Conservation (phyloP, 2,797 vertebrate species). For the Dipus sagitta region DNA sequence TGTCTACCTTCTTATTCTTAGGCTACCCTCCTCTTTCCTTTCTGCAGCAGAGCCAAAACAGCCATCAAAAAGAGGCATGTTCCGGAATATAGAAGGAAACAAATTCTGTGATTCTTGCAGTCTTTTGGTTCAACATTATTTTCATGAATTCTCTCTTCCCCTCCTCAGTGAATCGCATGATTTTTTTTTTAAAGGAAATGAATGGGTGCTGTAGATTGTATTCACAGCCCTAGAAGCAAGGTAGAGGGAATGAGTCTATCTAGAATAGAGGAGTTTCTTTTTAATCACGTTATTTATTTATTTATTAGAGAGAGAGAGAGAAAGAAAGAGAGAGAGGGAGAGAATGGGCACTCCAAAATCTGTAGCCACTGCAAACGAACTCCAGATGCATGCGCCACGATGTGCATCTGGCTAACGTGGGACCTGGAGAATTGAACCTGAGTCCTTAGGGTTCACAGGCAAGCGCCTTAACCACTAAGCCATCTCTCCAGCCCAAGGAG, state of each 20-base stretch:
- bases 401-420: too few species aligned
- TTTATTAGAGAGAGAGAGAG: too few species aligned
- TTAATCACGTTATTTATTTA: too few species aligned
- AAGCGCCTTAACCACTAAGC: too few species aligned
- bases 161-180: background rate
- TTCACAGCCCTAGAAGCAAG: background rate
- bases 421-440: too few species aligned
- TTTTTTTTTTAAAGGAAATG: slow-evolving; percentile 55
- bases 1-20: slow-evolving; percentile 3
- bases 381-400: too few species aligned
- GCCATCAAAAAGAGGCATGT: background rate
- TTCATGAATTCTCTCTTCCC: slow-evolving; percentile 12
- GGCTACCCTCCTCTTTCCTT: background rate
- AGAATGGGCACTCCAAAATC: too few species aligned
- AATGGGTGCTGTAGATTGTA: slow-evolving; percentile 21
- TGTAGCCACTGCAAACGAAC: too few species aligned
- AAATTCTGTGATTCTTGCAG: slow-evolving; percentile 49
- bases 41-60: slow-evolving; percentile 18
- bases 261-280: slow-evolving; percentile 26
- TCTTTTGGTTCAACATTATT: slow-evolving; percentile 43
- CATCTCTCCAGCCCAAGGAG: too few species aligned
- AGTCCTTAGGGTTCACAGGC: too few species aligned
- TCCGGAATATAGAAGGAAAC: background rate
- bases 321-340: too few species aligned
- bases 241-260: slow-evolving; percentile 28